Percentiles rank a stretch among this genome's conserved stretches.
These are phyloP conservation scores for Pseudomyrmex sp. DNA, from an alignment of 1,140 invertebrate species.

Conservation along the genomic window DNA sequence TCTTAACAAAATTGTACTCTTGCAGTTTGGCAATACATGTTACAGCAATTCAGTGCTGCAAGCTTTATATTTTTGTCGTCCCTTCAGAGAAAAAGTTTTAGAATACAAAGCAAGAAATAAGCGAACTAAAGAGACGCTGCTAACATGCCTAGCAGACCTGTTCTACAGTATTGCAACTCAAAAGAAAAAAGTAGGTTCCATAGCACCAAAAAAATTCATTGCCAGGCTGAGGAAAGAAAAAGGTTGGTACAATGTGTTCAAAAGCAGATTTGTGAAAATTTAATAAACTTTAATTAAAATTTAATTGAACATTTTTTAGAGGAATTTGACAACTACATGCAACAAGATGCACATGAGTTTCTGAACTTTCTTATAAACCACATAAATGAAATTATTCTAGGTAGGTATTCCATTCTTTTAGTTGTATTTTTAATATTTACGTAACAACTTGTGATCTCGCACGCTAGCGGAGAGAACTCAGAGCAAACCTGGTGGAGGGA, in stretches of 20 bases:
- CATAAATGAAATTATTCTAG: conserved; percentile 96
- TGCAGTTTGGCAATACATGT: conserved; percentile 99
- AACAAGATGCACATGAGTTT: conserved; percentile 99
- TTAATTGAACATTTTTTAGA: conserved; percentile 87
- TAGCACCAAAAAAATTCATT: conserved; percentile 99
- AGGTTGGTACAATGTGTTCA: conserved; percentile 86
- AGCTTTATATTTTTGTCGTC: conserved; percentile 99
- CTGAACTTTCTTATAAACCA: conserved; percentile 99
- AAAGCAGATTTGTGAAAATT: background rate
- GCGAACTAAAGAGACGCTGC: conserved; percentile 98
- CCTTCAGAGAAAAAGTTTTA: conserved; percentile 99
- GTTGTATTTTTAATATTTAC: too few relatives aligned
- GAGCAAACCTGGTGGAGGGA: conserved; percentile 86
- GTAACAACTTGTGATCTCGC: background rate
- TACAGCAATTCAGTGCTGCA: conserved; percentile 99
- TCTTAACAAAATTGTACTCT: conserved; percentile 75
- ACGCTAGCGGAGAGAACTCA: conserved; percentile 92
- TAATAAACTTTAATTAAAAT: too few relatives aligned
- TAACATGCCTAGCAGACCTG: conserved; percentile 98
- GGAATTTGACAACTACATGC: conserved; percentile 99
- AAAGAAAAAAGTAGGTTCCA: conserved; percentile 99
- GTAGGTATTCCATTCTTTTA: conserved; percentile 85
- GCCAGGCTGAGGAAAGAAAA: conserved; percentile 99
- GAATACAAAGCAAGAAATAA: conserved; percentile 99
- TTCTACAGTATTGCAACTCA: conserved; percentile 99